Base-by-base conservation (phyloP, 2,888 invertebrate genomes). In the Panopea generosa region DNA sequence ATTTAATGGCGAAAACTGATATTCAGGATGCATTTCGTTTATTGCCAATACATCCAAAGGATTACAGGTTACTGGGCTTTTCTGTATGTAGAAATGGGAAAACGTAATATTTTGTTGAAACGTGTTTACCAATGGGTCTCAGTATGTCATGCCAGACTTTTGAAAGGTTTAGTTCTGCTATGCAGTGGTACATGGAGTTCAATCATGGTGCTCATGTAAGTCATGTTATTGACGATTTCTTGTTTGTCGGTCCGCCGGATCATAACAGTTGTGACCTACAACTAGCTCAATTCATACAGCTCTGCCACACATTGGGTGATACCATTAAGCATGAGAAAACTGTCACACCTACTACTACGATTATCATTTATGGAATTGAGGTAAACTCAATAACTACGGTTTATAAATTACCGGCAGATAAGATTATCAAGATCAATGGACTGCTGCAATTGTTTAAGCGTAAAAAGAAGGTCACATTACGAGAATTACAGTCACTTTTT, bases 211-310 rank as follows among this genome's bases (percentile, higher is more conserved):
- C 59, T 38, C 14, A 33, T 22, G 59, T 49, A 16, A 63, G 52
- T 33, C 70, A 70, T 40, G 24, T 70, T 6, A 26, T 70, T 14
- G 63, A 70, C 22, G 70, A 70, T 26, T 63, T 63, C 24, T 43
- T 70, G 9, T 70, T 63, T 0, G n/a, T 59, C 22, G 43, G 26
- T 14, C 43, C 40, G 26, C 43, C 55, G n/a, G n/a, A 26, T 3
- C 20, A 40, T 16, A 16, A 62, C 11, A 62, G 29, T 33, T 68
- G 68, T n/a, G 14, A 14, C n/a, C 4, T 29, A 3, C 24, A 68
- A 40, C n/a, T 68, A 45, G 6, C 22, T 18, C 9, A 60, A n/a
- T 59, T 68, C 20, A 26, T 60, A 33, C 11, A 0, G 2, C 33
- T 67, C 3, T 67, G 67, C 49, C n/a, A 57, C 2, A n/a, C 27